Evolutionary conservation across 2,113 vertebrate species (phyloP).

Genomic region (Pseudois nayaur): DNA sequence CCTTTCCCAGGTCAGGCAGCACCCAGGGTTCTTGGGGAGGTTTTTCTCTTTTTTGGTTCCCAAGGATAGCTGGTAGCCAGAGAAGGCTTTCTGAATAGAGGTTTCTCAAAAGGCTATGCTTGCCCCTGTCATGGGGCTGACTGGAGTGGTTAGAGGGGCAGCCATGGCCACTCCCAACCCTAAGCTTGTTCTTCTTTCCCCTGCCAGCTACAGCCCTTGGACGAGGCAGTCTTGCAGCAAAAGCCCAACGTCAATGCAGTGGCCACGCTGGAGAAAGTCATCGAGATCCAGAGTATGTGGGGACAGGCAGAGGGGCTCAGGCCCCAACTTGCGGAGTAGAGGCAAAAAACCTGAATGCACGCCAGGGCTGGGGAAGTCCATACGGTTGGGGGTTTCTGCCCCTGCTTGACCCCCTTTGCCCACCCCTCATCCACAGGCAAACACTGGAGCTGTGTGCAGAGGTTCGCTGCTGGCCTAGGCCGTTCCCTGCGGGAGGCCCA

Average conservation of each 20-base stretch:
- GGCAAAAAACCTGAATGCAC: background rate
- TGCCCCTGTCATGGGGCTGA: background rate
- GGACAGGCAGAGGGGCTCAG: background rate
- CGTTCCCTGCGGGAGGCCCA: slow-evolving; percentile 89
- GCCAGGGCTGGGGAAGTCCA: background rate
- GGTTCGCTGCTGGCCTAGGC: slow-evolving; percentile 76
- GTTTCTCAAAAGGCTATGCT: background rate
- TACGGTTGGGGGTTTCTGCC: rapidly evolving
- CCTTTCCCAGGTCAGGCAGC: background rate
- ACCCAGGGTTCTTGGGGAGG: background rate
- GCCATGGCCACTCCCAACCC: too few relatives aligned
- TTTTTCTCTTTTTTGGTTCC: background rate
- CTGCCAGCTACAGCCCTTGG: slow-evolving; percentile 87
- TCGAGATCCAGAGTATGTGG: slow-evolving; percentile 93
- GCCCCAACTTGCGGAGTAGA: background rate
- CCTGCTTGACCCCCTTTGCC: background rate
- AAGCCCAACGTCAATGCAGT: slow-evolving; percentile 91
- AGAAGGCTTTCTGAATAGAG: background rate
- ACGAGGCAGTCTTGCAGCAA: slow-evolving; percentile 88
- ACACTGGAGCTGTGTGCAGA: slow-evolving; percentile 90
- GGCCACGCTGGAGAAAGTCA: slow-evolving; percentile 90
- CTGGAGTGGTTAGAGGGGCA: background rate
- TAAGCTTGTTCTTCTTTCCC: background rate
- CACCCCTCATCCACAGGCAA: slow-evolving; percentile 79
- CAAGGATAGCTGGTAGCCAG: background rate